phyloP scores from a whole-genome alignment of 1,140 invertebrate species.

The Oscheius sp. region DNA sequence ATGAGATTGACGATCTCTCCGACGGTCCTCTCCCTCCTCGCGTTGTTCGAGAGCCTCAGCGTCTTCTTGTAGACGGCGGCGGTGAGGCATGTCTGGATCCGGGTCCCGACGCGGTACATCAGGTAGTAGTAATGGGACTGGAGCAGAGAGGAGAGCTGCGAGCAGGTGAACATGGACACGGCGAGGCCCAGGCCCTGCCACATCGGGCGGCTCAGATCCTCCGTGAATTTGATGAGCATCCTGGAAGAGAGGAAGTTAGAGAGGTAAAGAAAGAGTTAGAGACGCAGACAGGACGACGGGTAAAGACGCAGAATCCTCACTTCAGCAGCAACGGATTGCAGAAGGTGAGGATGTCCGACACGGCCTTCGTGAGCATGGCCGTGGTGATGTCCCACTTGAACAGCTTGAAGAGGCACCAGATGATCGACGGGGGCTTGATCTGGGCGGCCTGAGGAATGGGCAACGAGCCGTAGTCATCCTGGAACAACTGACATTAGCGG shows the following conservation, averaged over 20 bases:
- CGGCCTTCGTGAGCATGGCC: conserved; percentile 36
- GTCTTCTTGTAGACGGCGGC: conserved; percentile 57
- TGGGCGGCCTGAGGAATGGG: background rate
- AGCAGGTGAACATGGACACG: conserved; percentile 46
- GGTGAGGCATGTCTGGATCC: conserved; percentile 47
- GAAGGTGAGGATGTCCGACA: conserved; percentile 51
- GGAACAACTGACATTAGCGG: background rate
- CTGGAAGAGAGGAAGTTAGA: background rate
- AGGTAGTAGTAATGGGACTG: conserved; percentile 52
- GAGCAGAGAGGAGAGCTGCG: conserved; percentile 45
- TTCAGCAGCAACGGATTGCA: conserved; percentile 52
- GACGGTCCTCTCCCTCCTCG: conserved; percentile 64
- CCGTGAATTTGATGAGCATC: conserved; percentile 50
- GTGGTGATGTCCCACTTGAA: conserved; percentile 38
- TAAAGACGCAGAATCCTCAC: too few species aligned
- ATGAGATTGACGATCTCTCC: conserved; percentile 70
- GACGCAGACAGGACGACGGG: background rate
- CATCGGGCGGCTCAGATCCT: conserved; percentile 44
- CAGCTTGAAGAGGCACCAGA: conserved; percentile 41
- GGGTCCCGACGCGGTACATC: conserved; percentile 50
- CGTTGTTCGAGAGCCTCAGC: conserved; percentile 61
- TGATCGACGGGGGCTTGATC: conserved; percentile 45
- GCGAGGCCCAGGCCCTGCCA: conserved; percentile 51
- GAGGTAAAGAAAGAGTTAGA: background rate
- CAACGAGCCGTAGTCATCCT: conserved; percentile 27